These are phyloP conservation scores for Coregonus suidteri DNA, from an alignment of 2,797 vertebrate species.

Conservation along the genomic window DNA sequence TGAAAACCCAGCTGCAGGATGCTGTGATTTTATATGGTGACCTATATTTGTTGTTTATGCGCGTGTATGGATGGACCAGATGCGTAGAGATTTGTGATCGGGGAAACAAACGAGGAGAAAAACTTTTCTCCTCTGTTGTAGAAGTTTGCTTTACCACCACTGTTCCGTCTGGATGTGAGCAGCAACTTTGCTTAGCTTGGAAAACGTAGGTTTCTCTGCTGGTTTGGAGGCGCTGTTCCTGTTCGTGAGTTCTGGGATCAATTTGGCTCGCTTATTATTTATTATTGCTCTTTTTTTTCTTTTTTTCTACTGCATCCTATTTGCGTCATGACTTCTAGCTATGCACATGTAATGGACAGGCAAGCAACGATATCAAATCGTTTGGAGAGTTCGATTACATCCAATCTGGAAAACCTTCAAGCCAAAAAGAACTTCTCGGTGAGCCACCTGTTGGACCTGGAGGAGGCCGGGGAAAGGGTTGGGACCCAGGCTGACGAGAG, in stretches of 20 bases:
- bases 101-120: constrained; percentile 35
- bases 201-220: constrained; percentile 36
- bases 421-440: constrained; percentile 99
- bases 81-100: constrained; percentile 24
- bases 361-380: constrained; percentile 86
- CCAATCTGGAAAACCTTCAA: constrained; percentile 91
- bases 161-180: constrained; percentile 59
- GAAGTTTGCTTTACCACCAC: constrained; percentile 15
- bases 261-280: constrained; percentile 37
- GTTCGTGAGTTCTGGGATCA: constrained; percentile 60
- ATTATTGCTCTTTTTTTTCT: constrained; percentile 28
- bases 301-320: constrained; percentile 37
- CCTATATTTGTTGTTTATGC: constrained; percentile 17
- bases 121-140: constrained; percentile 22
- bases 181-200: constrained; percentile 43
- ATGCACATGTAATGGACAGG: constrained; percentile 94
- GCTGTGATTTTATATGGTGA: constrained; percentile 24
- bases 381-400: constrained; percentile 87
- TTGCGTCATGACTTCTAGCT: constrained; percentile 93
- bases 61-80: constrained; percentile 59
- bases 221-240: constrained; percentile 56
- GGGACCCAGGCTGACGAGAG: constrained; percentile 89
- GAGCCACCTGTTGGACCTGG: constrained; percentile 98
- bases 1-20: constrained; percentile 12
- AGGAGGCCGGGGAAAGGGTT: constrained; percentile 93